phyloP scores from a whole-genome alignment of 2,888 invertebrate species.

The Aradus depressus region DNA sequence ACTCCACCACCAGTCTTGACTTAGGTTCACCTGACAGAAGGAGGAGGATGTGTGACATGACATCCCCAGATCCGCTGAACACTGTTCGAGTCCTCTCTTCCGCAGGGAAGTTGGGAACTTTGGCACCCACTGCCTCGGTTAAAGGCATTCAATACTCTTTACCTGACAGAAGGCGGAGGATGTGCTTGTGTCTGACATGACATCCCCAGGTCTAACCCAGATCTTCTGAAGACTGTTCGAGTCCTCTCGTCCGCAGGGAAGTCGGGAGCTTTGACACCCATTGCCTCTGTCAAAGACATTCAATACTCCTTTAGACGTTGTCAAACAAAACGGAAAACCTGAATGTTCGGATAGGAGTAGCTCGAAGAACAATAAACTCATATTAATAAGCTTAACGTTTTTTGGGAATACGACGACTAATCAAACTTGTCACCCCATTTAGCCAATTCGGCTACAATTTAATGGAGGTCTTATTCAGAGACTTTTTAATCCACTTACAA shows the following conservation, averaged over 20 bases:
- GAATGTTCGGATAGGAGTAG: constrained; percentile 1
- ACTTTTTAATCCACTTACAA: no score
- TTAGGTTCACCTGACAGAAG: not conserved
- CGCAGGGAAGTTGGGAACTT: constrained; percentile 16
- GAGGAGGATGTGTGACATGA: not conserved
- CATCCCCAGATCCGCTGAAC: constrained; percentile 1
- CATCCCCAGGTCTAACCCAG: constrained; percentile 30
- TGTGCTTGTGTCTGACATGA: constrained; percentile 47
- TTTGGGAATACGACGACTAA: no score
- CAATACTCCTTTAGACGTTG: constrained; percentile 7
- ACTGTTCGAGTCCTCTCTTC: constrained; percentile 20
- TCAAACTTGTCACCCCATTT: no score
- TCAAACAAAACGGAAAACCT: not conserved
- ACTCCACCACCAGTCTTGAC: no score
- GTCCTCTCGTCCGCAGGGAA: constrained; percentile 15
- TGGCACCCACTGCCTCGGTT: constrained; percentile 24
- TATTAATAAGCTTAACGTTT: not conserved
- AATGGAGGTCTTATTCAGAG: no score
- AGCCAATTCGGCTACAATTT: no score
- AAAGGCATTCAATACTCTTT: constrained; percentile 28
- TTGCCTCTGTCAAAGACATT: constrained; percentile 32
- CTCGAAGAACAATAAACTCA: not conserved
- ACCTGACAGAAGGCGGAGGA: constrained; percentile 47
- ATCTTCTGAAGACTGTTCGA: constrained; percentile 11
- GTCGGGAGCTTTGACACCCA: constrained; percentile 23